These are phyloP conservation scores for Oryzias sinensis DNA, from an alignment of 2,797 vertebrate species.

Conservation along the genomic window DNA sequence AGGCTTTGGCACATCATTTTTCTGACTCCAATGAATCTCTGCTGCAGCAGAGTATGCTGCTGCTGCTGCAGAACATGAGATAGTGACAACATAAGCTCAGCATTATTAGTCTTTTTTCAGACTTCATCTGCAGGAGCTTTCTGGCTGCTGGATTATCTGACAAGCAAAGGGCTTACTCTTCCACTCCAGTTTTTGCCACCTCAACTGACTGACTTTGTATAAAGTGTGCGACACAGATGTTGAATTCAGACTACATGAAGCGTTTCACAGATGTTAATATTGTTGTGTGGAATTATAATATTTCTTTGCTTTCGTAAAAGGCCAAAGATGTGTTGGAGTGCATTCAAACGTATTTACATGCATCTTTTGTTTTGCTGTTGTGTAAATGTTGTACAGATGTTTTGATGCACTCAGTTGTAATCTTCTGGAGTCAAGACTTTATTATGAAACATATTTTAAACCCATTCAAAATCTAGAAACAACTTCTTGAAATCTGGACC, in stretches of 20 bases:
- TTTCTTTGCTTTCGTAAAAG: background rate
- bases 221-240: slow-evolving; percentile 34
- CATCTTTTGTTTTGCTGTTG: no score
- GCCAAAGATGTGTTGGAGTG: no score
- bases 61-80: slow-evolving; percentile 66
- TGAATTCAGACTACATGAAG: slow-evolving; percentile 24
- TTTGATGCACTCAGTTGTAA: no score
- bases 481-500: background rate
- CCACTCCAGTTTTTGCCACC: slow-evolving; percentile 62
- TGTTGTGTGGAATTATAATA: background rate
- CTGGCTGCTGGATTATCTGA: slow-evolving; percentile 78
- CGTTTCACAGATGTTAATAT: slow-evolving; percentile 10
- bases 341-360: no score
- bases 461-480: no score
- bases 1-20: slow-evolving; percentile 47
- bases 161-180: slow-evolving; percentile 78
- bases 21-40: slow-evolving; percentile 53
- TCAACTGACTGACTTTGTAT: slow-evolving; percentile 57
- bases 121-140: slow-evolving; percentile 81
- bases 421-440: background rate
- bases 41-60: slow-evolving; percentile 55
- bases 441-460: background rate
- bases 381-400: no score
- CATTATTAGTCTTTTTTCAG: slow-evolving; percentile 78
- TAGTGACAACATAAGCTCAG: slow-evolving; percentile 80